These are phyloP conservation scores for Leucoptera coffeella DNA, from an alignment of 2,888 invertebrate species.

Conservation along the genomic window DNA sequence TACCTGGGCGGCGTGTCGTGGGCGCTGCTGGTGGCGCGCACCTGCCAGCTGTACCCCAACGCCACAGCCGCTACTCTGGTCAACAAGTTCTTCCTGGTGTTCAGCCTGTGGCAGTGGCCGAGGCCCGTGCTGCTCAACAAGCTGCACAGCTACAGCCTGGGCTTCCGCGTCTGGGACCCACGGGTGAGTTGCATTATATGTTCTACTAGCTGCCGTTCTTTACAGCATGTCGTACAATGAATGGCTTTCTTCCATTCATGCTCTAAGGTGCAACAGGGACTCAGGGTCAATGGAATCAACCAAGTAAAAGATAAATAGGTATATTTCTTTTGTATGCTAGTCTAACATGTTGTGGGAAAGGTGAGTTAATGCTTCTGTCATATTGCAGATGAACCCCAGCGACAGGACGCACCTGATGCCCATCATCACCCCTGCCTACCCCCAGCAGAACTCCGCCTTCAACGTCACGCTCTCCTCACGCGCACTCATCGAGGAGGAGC, in stretches of 20 bases:
- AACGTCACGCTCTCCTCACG: slow-evolving; percentile 93
- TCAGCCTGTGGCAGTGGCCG: slow-evolving; percentile 99
- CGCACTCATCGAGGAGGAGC: slow-evolving; percentile 89
- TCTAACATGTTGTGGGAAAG: too few species aligned
- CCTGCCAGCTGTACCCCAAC: slow-evolving; percentile 97
- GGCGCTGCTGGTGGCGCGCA: slow-evolving; percentile 98
- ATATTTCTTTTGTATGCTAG: too few species aligned
- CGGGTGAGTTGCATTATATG: too few species aligned
- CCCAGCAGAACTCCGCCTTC: slow-evolving; percentile 99
- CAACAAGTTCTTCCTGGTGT: slow-evolving; percentile 97
- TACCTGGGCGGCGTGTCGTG: slow-evolving; percentile 98
- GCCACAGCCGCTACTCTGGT: slow-evolving; percentile 91
- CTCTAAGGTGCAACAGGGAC: too few species aligned
- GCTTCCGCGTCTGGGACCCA: slow-evolving; percentile 97
- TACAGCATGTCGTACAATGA: too few species aligned
- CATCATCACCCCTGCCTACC: slow-evolving; percentile 99
- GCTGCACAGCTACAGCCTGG: slow-evolving; percentile 79
- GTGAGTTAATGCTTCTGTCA: too few species aligned
- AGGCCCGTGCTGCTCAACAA: slow-evolving; percentile 94
- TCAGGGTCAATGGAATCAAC: too few species aligned
- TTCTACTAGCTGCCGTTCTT: too few species aligned
- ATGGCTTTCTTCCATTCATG: too few species aligned
- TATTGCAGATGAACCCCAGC: slow-evolving; percentile 70
- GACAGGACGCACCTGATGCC: slow-evolving; percentile 98
- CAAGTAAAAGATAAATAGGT: too few species aligned